These are phyloP conservation scores for Lasius fuliginosus DNA, from an alignment of 2,888 invertebrate genomes.

Conservation along the genomic window DNA sequence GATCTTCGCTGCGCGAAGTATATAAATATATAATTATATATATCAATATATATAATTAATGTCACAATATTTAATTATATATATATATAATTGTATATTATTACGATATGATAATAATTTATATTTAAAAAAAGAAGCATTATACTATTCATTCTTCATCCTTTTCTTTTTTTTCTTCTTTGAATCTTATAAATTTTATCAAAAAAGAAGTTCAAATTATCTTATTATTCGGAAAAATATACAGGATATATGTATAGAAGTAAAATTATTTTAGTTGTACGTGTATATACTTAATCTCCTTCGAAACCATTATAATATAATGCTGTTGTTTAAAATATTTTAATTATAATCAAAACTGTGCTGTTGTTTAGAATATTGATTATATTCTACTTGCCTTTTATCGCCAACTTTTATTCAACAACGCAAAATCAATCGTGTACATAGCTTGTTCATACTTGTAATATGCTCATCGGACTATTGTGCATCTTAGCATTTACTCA, in stretches of 20 bases:
- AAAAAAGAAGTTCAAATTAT: neutral
- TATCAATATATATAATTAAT: neutral
- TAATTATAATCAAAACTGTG: too few relatives aligned
- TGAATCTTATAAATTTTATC: neutral
- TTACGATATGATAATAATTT: neutral
- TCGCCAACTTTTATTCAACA: neutral
- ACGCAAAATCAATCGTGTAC: conserved; percentile 3
- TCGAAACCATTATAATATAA: neutral
- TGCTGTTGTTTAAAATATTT: neutral
- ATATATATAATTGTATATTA: too few relatives aligned
- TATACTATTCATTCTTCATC: neutral
- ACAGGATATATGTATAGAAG: neutral
- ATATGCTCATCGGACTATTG: conserved; percentile 13
- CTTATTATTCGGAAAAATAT: neutral
- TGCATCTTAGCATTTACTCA: conserved; percentile 19
- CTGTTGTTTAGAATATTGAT: neutral
- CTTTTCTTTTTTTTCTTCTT: neutral
- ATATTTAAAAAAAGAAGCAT: neutral
- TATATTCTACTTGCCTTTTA: neutral
- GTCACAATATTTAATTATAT: neutral
- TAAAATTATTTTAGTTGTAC: neutral
- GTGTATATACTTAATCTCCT: neutral
- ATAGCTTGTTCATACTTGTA: conserved; percentile 20
- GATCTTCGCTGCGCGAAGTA: neutral
- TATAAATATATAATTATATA: neutral